A percentile compares a stretch with the other conserved stretches of the same genome.
Conservation (phyloP, 2,797 vertebrate species). For the Aplochiton taeniatus region DNA sequence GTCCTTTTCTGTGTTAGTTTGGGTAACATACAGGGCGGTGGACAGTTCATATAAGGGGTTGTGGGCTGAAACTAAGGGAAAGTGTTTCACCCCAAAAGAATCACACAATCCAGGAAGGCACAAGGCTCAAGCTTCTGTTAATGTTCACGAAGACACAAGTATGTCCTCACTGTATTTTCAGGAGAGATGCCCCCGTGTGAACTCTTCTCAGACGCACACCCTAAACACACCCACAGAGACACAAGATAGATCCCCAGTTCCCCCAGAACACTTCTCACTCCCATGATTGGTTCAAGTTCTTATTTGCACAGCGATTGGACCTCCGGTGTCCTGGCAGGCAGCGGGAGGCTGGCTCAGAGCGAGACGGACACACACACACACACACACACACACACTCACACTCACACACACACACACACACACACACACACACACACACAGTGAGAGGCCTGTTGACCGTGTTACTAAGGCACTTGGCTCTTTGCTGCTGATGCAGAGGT, state of each 20-base stretch:
- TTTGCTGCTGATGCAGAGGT: background rate
- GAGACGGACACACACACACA: background rate
- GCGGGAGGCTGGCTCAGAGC: background rate
- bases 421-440: background rate
- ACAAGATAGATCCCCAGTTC: too few relatives aligned
- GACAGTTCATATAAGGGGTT: too few relatives aligned
- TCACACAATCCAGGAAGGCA: too few relatives aligned
- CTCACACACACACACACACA: background rate
- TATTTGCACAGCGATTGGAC: background rate
- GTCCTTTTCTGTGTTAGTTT: too few relatives aligned
- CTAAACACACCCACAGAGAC: too few relatives aligned
- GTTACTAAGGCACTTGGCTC: background rate
- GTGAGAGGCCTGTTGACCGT: background rate
- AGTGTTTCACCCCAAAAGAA: too few relatives aligned
- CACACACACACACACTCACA: conserved; percentile 2
- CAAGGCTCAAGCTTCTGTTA: too few relatives aligned
- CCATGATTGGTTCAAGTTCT: background rate
- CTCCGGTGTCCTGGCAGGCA: background rate
- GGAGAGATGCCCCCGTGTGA: conserved; percentile 7
- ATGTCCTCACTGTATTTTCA: too few relatives aligned
- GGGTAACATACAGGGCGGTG: too few relatives aligned
- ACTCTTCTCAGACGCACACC: background rate
- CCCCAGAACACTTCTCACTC: background rate
- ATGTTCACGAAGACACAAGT: too few relatives aligned
- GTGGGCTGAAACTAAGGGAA: too few relatives aligned